These are phyloP conservation scores for Melitaea athalia DNA, from an alignment of 2,888 invertebrate genomes.

Conservation along the genomic window DNA sequence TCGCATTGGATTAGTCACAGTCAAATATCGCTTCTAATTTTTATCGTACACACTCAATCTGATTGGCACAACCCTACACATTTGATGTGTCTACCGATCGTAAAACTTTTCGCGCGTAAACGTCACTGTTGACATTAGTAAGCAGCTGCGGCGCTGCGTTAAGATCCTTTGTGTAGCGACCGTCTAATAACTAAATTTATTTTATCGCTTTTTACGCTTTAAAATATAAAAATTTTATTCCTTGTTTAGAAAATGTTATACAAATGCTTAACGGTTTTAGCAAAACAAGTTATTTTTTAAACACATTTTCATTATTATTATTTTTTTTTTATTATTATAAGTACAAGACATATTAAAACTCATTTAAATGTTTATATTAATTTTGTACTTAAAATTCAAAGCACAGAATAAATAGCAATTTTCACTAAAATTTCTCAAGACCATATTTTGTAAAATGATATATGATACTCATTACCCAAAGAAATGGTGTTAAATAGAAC, in stretches of 20 bases:
- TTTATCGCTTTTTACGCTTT: conserved; percentile 40
- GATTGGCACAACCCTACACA: conserved; percentile 59
- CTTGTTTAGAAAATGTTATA: background rate
- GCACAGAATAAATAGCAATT: too few relatives aligned
- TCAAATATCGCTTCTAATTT: conserved; percentile 1
- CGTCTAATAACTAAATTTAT: conserved; percentile 71
- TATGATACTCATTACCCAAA: too few relatives aligned
- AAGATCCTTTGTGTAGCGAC: conserved; percentile 61
- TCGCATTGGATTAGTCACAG: background rate
- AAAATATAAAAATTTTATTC: conserved; percentile 10
- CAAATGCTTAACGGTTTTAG: too few relatives aligned
- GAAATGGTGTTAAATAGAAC: too few relatives aligned
- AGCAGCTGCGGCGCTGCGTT: conserved; percentile 77
- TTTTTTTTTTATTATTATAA: too few relatives aligned
- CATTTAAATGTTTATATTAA: too few relatives aligned
- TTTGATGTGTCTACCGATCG: conserved; percentile 75
- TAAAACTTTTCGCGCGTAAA: conserved; percentile 82
- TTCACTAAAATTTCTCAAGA: too few relatives aligned
- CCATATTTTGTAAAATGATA: too few relatives aligned
- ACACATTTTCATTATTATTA: too few relatives aligned
- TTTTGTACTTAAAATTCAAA: too few relatives aligned
- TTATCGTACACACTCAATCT: conserved; percentile 29
- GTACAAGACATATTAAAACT: too few relatives aligned
- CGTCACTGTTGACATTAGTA: conserved; percentile 74
- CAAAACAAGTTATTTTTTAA: too few relatives aligned